Percentiles rank a stretch among this genome's conserved stretches.
Conservation (phyloP, 2,113 vertebrate genomes). For the Vulpes lagopus region DNA sequence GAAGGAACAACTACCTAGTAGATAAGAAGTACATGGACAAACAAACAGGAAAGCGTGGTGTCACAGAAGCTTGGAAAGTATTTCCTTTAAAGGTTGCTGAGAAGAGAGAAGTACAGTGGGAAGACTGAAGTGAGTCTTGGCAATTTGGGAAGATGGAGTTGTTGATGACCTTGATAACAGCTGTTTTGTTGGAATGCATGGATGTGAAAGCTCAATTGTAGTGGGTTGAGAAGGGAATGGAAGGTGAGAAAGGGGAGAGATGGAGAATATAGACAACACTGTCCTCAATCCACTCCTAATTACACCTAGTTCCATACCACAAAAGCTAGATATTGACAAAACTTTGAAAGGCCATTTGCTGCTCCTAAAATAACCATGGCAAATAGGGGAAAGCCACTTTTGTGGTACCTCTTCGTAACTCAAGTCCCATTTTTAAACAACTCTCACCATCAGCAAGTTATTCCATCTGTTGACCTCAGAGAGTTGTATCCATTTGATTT, state of each 20-base stretch:
- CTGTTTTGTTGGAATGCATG: constrained; percentile 57
- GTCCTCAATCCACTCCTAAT: constrained; percentile 66
- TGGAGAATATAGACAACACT: constrained; percentile 56
- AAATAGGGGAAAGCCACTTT: constrained; percentile 54
- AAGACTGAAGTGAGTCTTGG: constrained; percentile 51
- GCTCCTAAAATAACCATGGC: constrained; percentile 65
- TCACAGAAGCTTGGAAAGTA: background rate
- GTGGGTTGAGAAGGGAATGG: constrained; percentile 17
- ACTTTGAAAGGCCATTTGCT: constrained; percentile 68
- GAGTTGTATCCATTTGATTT: constrained; percentile 6
- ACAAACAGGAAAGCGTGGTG: too few species aligned
- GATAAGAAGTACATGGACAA: background rate
- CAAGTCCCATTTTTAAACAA: constrained; percentile 50
- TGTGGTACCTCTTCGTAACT: constrained; percentile 52
- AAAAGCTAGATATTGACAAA: constrained; percentile 73
- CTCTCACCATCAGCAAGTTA: constrained; percentile 60
- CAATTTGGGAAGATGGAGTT: constrained; percentile 46
- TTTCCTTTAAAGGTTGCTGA: background rate
- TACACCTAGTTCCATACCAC: constrained; percentile 49
- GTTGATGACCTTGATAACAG: constrained; percentile 66
- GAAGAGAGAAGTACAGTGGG: constrained; percentile 9
- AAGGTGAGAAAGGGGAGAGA: constrained; percentile 43
- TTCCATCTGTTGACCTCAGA: constrained; percentile 28
- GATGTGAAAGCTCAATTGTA: constrained; percentile 68
- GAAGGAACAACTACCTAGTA: background rate